phyloP scores from a whole-genome alignment of 2,113 vertebrate genomes.

The Seriola quinqueradiata region DNA sequence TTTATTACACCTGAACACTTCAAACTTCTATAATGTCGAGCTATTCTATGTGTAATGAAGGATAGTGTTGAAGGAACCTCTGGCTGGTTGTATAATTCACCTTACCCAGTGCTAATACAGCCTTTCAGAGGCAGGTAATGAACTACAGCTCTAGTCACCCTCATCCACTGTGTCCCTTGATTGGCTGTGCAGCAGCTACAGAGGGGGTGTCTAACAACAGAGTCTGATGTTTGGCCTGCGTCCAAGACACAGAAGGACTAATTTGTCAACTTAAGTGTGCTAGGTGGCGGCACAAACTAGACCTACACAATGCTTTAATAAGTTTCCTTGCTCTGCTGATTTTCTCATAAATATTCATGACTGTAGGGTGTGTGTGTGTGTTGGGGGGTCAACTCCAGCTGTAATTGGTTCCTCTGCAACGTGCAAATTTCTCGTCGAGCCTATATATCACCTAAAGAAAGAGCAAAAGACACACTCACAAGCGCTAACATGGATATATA shows the following conservation, averaged over 20 bases:
- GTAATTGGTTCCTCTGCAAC: slow-evolving; percentile 40
- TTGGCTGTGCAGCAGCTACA: slow-evolving; percentile 26
- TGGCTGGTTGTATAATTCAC: slow-evolving; percentile 1
- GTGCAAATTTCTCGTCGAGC: not conserved
- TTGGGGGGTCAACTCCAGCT: not conserved
- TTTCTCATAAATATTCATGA: slow-evolving; percentile 64
- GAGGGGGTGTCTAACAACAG: slow-evolving; percentile 22
- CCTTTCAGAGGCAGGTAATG: slow-evolving; percentile 27
- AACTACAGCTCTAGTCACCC: slow-evolving; percentile 21
- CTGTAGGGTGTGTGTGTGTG: not conserved
- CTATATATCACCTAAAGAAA: slow-evolving; percentile 13
- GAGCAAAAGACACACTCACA: not conserved
- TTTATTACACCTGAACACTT: slow-evolving; percentile 14
- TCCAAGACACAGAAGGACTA: slow-evolving; percentile 40
- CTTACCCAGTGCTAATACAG: not conserved
- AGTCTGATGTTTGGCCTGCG: slow-evolving; percentile 40
- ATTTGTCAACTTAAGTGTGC: slow-evolving; percentile 52
- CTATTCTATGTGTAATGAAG: not conserved
- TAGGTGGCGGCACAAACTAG: slow-evolving; percentile 34
- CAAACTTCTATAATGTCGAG: not conserved
- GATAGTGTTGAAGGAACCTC: not conserved
- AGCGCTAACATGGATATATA: not conserved
- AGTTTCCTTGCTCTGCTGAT: slow-evolving; percentile 42
- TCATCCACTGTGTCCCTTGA: slow-evolving; percentile 4
- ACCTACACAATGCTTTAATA: slow-evolving; percentile 52